A percentile compares a stretch with the other conserved stretches of the same genome.
Conservation (phyloP, 2,797 vertebrate species). For the Neosilurus hyrtlii region DNA sequence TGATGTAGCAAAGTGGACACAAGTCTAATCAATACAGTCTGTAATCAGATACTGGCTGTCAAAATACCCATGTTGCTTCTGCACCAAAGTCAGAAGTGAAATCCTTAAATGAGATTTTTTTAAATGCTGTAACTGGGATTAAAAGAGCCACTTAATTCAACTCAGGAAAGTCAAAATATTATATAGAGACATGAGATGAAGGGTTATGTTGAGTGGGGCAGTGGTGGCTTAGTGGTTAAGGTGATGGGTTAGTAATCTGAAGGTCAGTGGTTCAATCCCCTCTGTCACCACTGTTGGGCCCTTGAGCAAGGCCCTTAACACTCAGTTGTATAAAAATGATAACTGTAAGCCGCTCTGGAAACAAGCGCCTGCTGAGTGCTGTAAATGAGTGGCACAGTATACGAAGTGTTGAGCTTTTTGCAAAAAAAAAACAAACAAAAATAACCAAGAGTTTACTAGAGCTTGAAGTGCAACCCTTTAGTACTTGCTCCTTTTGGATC, state of each 20-base stretch:
- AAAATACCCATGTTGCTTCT: not conserved
- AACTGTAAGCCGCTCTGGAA: too few species aligned
- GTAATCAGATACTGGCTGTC: not conserved
- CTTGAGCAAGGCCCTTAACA: too few species aligned
- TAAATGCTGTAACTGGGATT: not conserved
- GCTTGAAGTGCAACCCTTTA: not conserved
- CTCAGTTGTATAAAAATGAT: too few species aligned
- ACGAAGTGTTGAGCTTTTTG: slow-evolving; percentile 45
- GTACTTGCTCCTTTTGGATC: not conserved
- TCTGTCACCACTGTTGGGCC: too few species aligned
- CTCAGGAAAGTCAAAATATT: not conserved
- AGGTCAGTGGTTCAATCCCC: too few species aligned
- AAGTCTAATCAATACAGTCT: not conserved
- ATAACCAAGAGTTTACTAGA: not conserved
- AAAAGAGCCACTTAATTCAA: not conserved
- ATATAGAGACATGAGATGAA: not conserved
- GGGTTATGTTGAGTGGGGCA: too few species aligned
- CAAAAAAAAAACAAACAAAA: slow-evolving; percentile 46
- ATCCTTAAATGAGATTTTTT: not conserved
- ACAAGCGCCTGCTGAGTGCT: too few species aligned
- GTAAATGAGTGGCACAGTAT: not conserved
- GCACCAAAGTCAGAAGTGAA: not conserved
- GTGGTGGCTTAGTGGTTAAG: too few species aligned
- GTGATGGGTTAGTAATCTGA: too few species aligned
- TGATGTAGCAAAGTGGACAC: not conserved